Base-by-base conservation (phyloP, 64 coral and sea anemone genomes). In the Dendrophyllia cribrosa region DNA sequence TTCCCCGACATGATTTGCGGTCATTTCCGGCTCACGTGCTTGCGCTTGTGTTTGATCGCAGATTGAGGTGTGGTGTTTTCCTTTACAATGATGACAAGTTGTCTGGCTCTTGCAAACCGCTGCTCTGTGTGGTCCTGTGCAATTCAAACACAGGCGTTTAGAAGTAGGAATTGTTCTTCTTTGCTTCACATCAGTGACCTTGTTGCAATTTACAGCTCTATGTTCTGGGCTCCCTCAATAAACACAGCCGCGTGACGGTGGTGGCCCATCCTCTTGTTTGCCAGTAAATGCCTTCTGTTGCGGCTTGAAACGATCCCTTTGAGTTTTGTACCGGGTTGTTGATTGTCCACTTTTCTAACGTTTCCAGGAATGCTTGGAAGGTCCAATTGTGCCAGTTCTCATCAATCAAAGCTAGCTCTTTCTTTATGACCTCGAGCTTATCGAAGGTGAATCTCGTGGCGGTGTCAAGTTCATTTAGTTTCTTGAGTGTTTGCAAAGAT, bases 381-480 rank as follows among this genome's bases (percentile, higher is more conserved):
- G 52, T 78, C 88, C 88, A 89, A 6, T 89, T 51, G 16, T 22
- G 47, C 75, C 88, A 89, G 45, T 89, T 77, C 11, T 79, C 74
- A 62, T 89, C 52, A 4, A 89, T 79, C 13, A 89, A 24, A 5
- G 74, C 60, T 4, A 89, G 74, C 44, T 89, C 55, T 9, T 59
- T 58, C 43, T 78, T 76, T 17, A 89, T 89, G 24, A 79, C 88
- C 16, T 89, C 74, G 16, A 89, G 73, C 20, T 89, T 89, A 14
- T 89, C 88, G 21, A 89, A 44, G 9, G 88, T 89, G 46, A 79
- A 89, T 49, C 74, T 25, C 5, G 75, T 55, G 0, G 88, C 88
- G 59, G 88, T 34, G 65, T 89, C 73, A 47, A 89, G 56, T 66
- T 89, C 34, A 22, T 66, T 59, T 22, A 90, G 22, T 3, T 34